Conservation (phyloP, 2,797 vertebrate genomes). For the Danio choprae region DNA sequence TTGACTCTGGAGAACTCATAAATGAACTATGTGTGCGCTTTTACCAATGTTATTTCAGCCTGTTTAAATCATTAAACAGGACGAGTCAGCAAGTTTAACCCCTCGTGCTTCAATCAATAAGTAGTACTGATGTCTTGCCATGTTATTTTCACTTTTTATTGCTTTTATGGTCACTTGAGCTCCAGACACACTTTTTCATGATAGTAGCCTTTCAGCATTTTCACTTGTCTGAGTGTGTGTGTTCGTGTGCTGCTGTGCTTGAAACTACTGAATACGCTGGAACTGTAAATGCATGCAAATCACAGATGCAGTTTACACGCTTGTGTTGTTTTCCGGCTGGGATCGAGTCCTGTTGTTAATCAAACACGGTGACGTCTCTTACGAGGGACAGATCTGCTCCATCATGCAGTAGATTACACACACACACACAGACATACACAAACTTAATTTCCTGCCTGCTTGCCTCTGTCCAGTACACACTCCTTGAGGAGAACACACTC, state of each 20-base stretch:
- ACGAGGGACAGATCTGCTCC: constrained; percentile 72
- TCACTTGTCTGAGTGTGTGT: constrained; percentile 38
- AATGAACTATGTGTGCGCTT: not conserved
- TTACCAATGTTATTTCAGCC: not conserved
- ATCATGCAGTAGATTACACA: constrained; percentile 74
- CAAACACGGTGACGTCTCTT: constrained; percentile 76
- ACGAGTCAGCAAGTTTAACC: constrained; percentile 19
- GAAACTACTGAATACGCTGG: not conserved
- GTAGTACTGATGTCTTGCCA: not conserved
- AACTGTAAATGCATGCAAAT: constrained; percentile 46
- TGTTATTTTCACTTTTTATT: not conserved
- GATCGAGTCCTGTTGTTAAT: constrained; percentile 80
- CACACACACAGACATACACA: constrained; percentile 33
- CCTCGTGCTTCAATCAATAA: not conserved
- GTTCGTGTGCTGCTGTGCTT: constrained; percentile 26
- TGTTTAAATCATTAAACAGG: constrained; percentile 29
- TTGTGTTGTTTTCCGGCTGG: constrained; percentile 72
- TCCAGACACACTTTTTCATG: constrained; percentile 2
- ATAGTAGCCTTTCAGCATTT: not conserved
- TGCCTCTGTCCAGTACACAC: constrained; percentile 37
- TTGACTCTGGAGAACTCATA: not conserved
- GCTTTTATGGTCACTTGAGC: constrained; percentile 7
- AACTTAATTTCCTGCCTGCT: constrained; percentile 44
- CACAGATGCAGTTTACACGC: constrained; percentile 72
- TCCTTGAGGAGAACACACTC: constrained; percentile 45